Percentiles rank a stretch among this genome's conserved stretches.
phyloP scores from a whole-genome alignment of 2,888 invertebrate species.

The Syrista parreyssii region DNA sequence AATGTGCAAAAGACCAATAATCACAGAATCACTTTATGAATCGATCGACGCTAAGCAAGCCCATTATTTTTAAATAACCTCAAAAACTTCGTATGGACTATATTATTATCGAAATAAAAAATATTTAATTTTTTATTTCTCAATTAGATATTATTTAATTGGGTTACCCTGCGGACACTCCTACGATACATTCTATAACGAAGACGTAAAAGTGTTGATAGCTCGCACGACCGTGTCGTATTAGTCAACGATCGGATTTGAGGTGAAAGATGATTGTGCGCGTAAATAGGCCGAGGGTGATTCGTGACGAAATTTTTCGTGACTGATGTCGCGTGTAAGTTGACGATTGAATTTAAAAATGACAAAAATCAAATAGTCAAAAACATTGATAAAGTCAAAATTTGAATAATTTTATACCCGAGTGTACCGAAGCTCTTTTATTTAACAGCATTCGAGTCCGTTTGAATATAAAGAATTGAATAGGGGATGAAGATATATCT shows the following conservation, averaged over 20 bases:
- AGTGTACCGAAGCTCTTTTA: not conserved
- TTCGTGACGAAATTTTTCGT: not conserved
- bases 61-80: not conserved
- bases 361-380: not conserved
- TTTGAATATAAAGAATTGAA: not conserved
- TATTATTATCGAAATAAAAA: not conserved
- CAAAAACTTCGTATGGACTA: not conserved
- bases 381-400: not conserved
- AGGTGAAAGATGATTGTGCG: not conserved
- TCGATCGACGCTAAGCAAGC: not conserved
- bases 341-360: not conserved
- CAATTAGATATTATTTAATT: not conserved
- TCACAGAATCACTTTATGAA: not conserved
- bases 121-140: not conserved
- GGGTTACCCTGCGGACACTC: not conserved
- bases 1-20: not conserved
- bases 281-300: not conserved
- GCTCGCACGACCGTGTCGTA: not conserved
- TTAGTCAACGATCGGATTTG: conserved; percentile 3
- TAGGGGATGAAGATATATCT: not conserved
- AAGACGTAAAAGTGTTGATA: conserved; percentile 39
- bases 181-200: conserved; percentile 17
- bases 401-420: not conserved
- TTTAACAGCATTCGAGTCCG: not conserved
- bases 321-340: not conserved